phyloP scores from a whole-genome alignment of 2,113 vertebrate species.

The Malaclemys terrapin region DNA sequence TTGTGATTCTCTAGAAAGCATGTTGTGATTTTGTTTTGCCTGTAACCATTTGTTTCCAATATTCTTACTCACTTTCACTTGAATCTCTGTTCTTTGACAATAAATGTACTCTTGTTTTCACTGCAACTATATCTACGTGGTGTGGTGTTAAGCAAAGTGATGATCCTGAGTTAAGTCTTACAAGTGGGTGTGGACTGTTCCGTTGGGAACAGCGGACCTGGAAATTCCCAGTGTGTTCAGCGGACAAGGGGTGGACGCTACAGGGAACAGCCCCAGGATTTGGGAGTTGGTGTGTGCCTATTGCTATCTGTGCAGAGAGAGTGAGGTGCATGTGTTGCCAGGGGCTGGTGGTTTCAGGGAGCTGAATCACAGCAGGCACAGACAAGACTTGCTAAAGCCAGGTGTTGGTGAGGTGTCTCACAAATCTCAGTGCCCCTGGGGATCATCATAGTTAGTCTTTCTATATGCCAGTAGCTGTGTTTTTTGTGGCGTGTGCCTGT shows the following conservation, averaged over 20 bases:
- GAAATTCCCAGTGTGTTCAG: not conserved
- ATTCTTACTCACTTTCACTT: not conserved
- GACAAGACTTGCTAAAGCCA: not conserved
- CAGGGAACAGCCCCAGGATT: not conserved
- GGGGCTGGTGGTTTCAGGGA: not conserved
- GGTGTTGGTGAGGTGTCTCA: not conserved
- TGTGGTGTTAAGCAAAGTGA: not conserved
- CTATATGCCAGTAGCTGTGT: rapidly evolving
- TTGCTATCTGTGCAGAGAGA: not conserved
- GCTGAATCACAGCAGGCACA: not conserved
- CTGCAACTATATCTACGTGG: not conserved
- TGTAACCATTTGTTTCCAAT: not conserved
- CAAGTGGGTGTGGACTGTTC: not conserved
- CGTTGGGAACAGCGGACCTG: not conserved
- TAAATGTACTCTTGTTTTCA: not conserved
- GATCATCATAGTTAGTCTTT: not conserved
- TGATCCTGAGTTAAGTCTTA: not conserved
- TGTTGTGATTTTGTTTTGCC: not conserved
- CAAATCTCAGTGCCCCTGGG: not conserved
- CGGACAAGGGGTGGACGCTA: not conserved
- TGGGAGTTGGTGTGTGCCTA: not conserved
- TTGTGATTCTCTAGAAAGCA: too few species aligned
- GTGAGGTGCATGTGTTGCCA: not conserved
- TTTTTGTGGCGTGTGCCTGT: rapidly evolving
- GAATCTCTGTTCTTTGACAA: not conserved